Percentiles rank a stretch among this genome's conserved stretches.
These are phyloP conservation scores for Xanthorhoe spadicearia DNA, from an alignment of 2,888 invertebrate species.

Conservation along the genomic window DNA sequence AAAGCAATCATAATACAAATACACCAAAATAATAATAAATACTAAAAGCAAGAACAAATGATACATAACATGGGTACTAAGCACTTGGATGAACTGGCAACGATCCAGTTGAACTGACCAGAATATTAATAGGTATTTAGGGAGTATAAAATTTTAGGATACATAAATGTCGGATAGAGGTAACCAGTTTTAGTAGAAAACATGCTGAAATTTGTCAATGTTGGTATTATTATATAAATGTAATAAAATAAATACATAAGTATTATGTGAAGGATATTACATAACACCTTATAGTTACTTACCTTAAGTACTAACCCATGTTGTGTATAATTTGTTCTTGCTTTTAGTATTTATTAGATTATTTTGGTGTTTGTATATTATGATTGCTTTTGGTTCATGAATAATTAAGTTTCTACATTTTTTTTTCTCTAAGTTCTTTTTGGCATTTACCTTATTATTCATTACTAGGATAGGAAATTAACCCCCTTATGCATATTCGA, in stretches of 20 bases:
- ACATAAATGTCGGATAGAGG: slow-evolving; percentile 13
- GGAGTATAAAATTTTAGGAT: slow-evolving; percentile 24
- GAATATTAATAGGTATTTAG: slow-evolving; percentile 33
- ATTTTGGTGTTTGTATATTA: background rate
- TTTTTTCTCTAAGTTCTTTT: too few relatives aligned
- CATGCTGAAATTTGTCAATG: background rate
- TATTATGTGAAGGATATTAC: too few relatives aligned
- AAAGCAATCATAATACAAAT: too few relatives aligned
- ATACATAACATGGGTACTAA: slow-evolving; percentile 8
- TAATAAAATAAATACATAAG: too few relatives aligned
- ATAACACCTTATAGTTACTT: too few relatives aligned
- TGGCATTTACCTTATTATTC: too few relatives aligned
- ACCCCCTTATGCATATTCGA: too few relatives aligned
- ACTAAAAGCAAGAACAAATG: slow-evolving; percentile 13
- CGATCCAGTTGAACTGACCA: slow-evolving; percentile 36
- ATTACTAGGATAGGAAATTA: too few relatives aligned
- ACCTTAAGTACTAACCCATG: too few relatives aligned
- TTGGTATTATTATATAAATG: background rate
- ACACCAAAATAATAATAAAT: slow-evolving; percentile 24
- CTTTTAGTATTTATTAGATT: slow-evolving; percentile 26
- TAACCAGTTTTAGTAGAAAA: background rate
- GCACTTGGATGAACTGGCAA: slow-evolving; percentile 45
- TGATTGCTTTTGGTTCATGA: too few relatives aligned
- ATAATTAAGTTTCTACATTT: background rate
- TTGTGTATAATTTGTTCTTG: slow-evolving; percentile 8